Conservation (phyloP, 2,113 vertebrate species). For the Cyanoliseus patagonus region DNA sequence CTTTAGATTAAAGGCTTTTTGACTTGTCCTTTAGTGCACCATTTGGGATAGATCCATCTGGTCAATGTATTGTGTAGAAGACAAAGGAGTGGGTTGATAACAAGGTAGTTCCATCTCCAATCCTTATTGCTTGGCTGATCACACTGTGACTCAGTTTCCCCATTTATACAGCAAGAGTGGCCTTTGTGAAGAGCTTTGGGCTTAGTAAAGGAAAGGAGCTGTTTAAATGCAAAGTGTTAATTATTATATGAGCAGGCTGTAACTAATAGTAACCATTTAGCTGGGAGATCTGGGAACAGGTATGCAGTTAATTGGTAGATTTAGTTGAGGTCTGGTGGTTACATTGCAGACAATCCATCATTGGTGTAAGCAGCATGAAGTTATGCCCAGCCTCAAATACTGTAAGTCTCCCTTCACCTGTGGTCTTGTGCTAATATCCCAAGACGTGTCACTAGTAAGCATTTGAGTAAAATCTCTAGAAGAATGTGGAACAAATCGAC, state of each 20-base stretch:
- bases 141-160: background rate
- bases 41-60: background rate
- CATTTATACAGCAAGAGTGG: background rate
- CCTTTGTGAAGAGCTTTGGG: background rate
- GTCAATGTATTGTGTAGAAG: background rate
- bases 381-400: conserved; percentile 3
- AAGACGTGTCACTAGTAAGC: background rate
- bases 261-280: conserved; percentile 50
- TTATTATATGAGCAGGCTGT: conserved; percentile 5
- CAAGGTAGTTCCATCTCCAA: background rate
- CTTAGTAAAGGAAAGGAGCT: background rate
- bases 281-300: conserved; percentile 19
- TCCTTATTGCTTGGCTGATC: background rate
- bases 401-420: background rate
- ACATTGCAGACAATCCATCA: conserved; percentile 46
- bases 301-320: conserved; percentile 57
- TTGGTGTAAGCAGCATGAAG: conserved; percentile 42
- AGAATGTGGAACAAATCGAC: conserved; percentile 40
- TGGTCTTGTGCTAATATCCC: conserved; percentile 10
- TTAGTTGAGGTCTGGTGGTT: conserved; percentile 57
- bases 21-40: background rate
- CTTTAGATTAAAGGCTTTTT: background rate
- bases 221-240: background rate
- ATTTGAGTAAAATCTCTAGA: conserved; percentile 39
- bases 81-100: background rate